These are phyloP conservation scores for Toxotes chatareus DNA, from an alignment of 2,113 vertebrate species.

Conservation along the genomic window DNA sequence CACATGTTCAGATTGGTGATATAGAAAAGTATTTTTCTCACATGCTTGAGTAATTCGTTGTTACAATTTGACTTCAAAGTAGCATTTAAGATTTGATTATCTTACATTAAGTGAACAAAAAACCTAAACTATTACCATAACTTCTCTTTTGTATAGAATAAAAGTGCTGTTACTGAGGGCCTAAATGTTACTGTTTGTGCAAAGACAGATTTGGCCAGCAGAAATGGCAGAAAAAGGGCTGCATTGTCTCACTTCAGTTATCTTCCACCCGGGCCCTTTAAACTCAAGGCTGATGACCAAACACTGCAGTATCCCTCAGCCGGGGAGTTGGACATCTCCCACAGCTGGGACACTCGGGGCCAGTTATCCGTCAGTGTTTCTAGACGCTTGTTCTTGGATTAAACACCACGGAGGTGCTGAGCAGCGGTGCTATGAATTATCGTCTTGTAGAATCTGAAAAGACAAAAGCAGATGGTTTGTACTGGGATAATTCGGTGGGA, in stretches of 20 bases:
- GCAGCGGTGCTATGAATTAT: constrained; percentile 87
- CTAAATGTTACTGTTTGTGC: constrained; percentile 31
- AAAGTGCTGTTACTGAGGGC: constrained; percentile 31
- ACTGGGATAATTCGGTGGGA: constrained; percentile 24
- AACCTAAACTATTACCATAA: neutral
- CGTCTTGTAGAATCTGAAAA: constrained; percentile 90
- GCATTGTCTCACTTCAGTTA: constrained; percentile 51
- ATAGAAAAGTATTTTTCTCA: neutral
- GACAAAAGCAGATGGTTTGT: constrained; percentile 74
- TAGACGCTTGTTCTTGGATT: constrained; percentile 57
- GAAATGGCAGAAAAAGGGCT: constrained; percentile 49
- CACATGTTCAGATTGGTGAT: neutral
- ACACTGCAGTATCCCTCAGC: constrained; percentile 56
- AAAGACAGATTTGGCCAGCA: constrained; percentile 17
- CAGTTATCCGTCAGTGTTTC: constrained; percentile 55
- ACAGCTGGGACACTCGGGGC: constrained; percentile 40
- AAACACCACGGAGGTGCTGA: constrained; percentile 42
- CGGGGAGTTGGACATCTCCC: constrained; percentile 55
- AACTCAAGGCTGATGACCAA: constrained; percentile 45
- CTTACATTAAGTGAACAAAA: neutral
- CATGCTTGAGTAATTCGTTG: constrained; percentile 2
- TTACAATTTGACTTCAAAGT: constrained; percentile 9
- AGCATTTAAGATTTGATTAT: neutral
- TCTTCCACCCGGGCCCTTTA: constrained; percentile 61
- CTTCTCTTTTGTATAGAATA: constrained; percentile 5